Base-by-base conservation (phyloP, 2,888 invertebrate genomes). In the Parnassius smintheus region DNA sequence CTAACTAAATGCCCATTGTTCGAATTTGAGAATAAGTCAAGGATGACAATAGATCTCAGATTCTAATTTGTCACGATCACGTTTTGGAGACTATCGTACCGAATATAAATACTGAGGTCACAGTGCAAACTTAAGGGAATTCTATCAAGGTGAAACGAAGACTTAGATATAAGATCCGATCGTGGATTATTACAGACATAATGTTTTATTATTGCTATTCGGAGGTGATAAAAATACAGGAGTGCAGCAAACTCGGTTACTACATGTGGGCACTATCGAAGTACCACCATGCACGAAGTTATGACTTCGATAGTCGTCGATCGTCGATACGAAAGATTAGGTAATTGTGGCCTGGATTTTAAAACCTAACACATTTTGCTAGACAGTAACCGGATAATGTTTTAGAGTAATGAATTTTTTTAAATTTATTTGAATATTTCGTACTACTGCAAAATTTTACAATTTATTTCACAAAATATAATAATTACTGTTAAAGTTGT, bases 41-140 rank as follows among this genome's bases (percentile, higher is more conserved):
- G 88, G 86, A 85, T 85, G 75, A 72, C 70, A 77, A 80, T 76
- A 75, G 78, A 77, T 82, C 78, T 81, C 83, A 81, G 78, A 85
- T 83, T 82, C 78, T 74, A 75, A 83, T 85, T 81, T 85, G 86
- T 88, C 87, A 87, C 86, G 89, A 88, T 80, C 80, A 78, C 78
- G 81, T 82, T 80, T 76, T 77, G 72, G 75, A 75, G 76, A 76
- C 74, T 73, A 73, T 74, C 72, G 69, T 35, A 68, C 68, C 65
- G 73, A 73, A 74, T 74, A 72, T 70, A 72, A 73, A 73, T 70
- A 65, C 68, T 80, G 77, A 85, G 82, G 83, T 84, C 80, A 81
- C 66, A 77, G 72, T 71, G 76, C 65, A 73, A 66, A 74, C 67
- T 74, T 80, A 78, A 72, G 71, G 77, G 75, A 77, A 78, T 70